Conservation (phyloP, 2,888 invertebrate species). For the Parelbella ahira region DNA sequence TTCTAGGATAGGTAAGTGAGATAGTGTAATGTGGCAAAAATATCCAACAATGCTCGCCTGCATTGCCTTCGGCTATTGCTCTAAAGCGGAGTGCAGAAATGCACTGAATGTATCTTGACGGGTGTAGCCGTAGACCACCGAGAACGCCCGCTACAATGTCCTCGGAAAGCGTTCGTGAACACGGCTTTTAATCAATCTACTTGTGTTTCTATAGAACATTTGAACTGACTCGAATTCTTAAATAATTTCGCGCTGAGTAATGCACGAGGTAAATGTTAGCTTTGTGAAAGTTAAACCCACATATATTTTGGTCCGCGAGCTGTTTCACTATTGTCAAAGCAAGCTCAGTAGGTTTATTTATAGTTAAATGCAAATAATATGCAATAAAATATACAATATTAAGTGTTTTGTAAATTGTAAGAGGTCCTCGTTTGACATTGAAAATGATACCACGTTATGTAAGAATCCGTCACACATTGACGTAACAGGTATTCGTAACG, state of each 20-base stretch:
- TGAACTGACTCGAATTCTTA: slow-evolving; percentile 2
- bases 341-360: too few relatives aligned
- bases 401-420: too few relatives aligned
- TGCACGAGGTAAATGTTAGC: neutral
- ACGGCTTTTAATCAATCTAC: slow-evolving; percentile 17
- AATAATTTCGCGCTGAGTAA: slow-evolving; percentile 2
- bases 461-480: too few relatives aligned
- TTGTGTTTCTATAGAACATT: slow-evolving; percentile 4
- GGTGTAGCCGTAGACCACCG: slow-evolving; percentile 10
- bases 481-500: too few relatives aligned
- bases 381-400: too few relatives aligned
- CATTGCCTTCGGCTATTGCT: slow-evolving; percentile 41
- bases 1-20: slow-evolving; percentile 45
- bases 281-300: slow-evolving; percentile 11
- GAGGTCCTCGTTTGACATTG: too few relatives aligned
- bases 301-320: too few relatives aligned
- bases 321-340: too few relatives aligned
- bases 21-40: slow-evolving; percentile 65
- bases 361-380: too few relatives aligned
- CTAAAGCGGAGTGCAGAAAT: slow-evolving; percentile 34
- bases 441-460: too few relatives aligned
- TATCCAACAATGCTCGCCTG: slow-evolving; percentile 49
- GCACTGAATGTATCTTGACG: slow-evolving; percentile 16
- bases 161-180: slow-evolving; percentile 8
- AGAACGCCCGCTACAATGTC: slow-evolving; percentile 4